These are phyloP conservation scores for Ascidia mentula DNA, from an alignment of 23 tunicate species.

Conservation along the genomic window DNA sequence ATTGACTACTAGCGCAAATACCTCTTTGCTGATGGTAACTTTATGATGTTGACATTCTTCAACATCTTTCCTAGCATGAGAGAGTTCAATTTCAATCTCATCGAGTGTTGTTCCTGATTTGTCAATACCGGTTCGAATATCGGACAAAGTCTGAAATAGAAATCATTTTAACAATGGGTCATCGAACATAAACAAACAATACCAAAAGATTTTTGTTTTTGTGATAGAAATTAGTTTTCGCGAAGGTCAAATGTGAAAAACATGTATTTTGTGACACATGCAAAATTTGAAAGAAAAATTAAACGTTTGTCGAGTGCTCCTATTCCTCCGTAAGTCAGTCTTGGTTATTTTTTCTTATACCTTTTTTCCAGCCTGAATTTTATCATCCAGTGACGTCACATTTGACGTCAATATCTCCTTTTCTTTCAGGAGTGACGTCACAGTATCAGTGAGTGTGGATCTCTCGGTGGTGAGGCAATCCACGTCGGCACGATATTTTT, in stretches of 20 bases:
- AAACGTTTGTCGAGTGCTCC: no score
- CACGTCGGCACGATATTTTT: conserved; percentile 72
- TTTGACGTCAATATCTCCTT: conserved; percentile 68
- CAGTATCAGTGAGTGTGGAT: conserved; percentile 82
- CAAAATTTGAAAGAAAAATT: no score
- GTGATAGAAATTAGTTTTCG: no score
- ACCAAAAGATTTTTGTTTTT: no score
- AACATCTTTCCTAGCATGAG: conserved; percentile 59
- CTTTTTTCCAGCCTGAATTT: conserved; percentile 71
- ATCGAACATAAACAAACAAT: no score
- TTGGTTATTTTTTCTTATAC: no score
- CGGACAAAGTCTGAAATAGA: conserved; percentile 44
- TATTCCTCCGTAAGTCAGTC: no score
- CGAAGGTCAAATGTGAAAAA: no score
- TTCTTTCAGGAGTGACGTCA: conserved; percentile 76
- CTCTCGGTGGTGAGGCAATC: conserved; percentile 75
- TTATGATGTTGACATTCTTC: conserved; percentile 52
- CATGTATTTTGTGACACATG: no score
- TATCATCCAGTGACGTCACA: conserved; percentile 54
- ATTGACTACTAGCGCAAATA: no score
- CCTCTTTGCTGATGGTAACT: conserved; percentile 68
- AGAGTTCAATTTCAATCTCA: conserved; percentile 59
- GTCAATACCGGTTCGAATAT: conserved; percentile 64
- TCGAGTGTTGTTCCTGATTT: conserved; percentile 64
- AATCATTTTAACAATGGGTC: neutral